A percentile compares a stretch with the other conserved stretches of the same genome.
These are phyloP conservation scores for Bergia sp. DNA, from an alignment of 92 coral and sea anemone species.

Conservation along the genomic window DNA sequence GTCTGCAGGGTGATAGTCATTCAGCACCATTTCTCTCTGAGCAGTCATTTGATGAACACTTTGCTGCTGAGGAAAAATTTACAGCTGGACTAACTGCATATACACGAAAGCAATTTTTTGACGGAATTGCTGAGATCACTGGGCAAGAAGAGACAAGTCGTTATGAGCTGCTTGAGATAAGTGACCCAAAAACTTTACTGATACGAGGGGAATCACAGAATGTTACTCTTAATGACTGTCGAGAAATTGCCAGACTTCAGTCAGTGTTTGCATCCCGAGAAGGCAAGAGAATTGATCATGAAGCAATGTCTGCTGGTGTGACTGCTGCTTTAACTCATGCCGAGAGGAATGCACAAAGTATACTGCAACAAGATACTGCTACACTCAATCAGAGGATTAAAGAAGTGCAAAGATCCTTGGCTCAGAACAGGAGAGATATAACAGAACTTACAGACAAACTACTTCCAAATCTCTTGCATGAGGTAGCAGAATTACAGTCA, in stretches of 20 bases:
- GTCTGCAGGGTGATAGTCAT: constrained; percentile 41
- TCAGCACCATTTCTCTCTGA: constrained; percentile 74
- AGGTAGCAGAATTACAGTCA: constrained; percentile 91
- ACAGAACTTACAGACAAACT: constrained; percentile 67
- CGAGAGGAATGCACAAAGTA: constrained; percentile 57
- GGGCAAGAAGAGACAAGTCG: constrained; percentile 81
- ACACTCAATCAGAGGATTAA: constrained; percentile 69
- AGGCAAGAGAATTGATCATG: constrained; percentile 75
- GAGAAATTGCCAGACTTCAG: constrained; percentile 92
- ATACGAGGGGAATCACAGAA: constrained; percentile 92
- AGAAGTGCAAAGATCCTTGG: constrained; percentile 70
- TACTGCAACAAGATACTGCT: constrained; percentile 60
- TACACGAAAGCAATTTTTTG: constrained; percentile 96
- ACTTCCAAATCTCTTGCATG: constrained; percentile 77
- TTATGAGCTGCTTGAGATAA: constrained; percentile 90
- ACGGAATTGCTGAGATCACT: constrained; percentile 98
- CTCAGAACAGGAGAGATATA: constrained; percentile 72
- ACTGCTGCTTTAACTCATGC: constrained; percentile 75
- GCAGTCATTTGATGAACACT: constrained; percentile 70
- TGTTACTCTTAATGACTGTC: constrained; percentile 85
- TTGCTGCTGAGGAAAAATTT: constrained; percentile 81
- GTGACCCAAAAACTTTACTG: constrained; percentile 85
- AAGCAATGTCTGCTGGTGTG: constrained; percentile 70
- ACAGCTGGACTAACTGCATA: constrained; percentile 84
- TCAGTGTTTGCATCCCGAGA: constrained; percentile 88